Conservation (phyloP, 2,113 vertebrate species). For the Trichomycterus rosablanca region DNA sequence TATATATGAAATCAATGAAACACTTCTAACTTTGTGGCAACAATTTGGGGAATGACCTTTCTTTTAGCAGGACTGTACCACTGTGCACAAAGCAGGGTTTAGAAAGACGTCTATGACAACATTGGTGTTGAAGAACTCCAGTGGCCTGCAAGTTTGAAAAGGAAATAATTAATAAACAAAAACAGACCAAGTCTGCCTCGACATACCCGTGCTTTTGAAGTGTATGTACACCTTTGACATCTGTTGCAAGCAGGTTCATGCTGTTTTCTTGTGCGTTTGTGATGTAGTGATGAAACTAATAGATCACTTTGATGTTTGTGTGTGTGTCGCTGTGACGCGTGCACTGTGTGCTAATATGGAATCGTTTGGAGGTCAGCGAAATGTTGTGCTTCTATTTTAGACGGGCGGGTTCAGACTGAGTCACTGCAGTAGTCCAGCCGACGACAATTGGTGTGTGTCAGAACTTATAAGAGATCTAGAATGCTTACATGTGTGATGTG, state of each 20-base stretch:
- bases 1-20: too few relatives aligned
- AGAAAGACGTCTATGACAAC: too few relatives aligned
- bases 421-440: conserved; percentile 50
- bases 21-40: too few relatives aligned
- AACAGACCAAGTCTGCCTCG: too few relatives aligned
- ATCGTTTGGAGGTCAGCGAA: conserved; percentile 39
- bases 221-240: too few relatives aligned
- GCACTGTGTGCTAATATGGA: conserved; percentile 3
- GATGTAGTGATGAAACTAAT: background rate
- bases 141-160: too few relatives aligned
- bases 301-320: conserved; percentile 9
- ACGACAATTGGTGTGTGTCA: conserved; percentile 43
- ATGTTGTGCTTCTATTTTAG: conserved; percentile 42
- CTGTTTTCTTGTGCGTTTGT: background rate
- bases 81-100: too few relatives aligned
- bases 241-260: background rate
- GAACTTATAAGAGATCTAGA: conserved; percentile 40
- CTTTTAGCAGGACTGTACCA: too few relatives aligned
- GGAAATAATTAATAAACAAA: too few relatives aligned
- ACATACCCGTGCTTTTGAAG: too few relatives aligned
- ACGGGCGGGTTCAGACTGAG: conserved; percentile 40
- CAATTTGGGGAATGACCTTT: too few relatives aligned
- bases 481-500: background rate
- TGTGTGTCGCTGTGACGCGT: background rate
- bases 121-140: too few relatives aligned